Evolutionary conservation across 2,797 vertebrate species (phyloP).

Genomic region (Mionectes olivaceus): DNA sequence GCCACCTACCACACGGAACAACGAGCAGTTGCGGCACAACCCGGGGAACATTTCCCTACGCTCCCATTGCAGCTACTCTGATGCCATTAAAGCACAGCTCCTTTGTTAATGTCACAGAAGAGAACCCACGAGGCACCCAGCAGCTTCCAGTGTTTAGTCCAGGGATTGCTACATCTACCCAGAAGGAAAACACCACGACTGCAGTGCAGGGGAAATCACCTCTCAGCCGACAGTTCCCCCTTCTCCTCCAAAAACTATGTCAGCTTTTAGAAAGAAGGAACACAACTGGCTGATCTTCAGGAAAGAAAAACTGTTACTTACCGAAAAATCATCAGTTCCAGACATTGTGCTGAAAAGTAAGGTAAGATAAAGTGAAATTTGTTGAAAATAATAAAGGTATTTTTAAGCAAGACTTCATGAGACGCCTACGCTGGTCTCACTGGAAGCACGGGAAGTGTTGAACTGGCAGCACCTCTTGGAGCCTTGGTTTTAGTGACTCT

Average conservation of each 20-base stretch:
- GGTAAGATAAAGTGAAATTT: conserved; percentile 60
- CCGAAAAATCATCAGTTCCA: conserved; percentile 84
- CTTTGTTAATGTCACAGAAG: not conserved
- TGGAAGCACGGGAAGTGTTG: not conserved
- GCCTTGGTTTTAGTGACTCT: not conserved
- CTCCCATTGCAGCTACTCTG: not conserved
- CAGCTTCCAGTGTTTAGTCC: not conserved
- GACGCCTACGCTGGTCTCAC: not conserved
- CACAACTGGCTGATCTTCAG: not conserved
- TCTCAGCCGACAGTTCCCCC: not conserved
- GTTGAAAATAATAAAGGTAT: conserved; percentile 38
- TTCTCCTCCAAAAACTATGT: not conserved
- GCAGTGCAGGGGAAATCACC: not conserved
- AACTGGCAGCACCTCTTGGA: not conserved
- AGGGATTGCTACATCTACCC: not conserved
- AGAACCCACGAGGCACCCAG: not conserved
- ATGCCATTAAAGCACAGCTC: not conserved
- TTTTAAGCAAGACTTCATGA: not conserved
- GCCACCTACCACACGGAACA: not conserved
- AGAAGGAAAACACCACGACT: not conserved
- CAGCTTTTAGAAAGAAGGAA: not conserved
- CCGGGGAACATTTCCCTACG: not conserved
- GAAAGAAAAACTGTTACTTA: conserved; percentile 76
- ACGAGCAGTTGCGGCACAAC: not conserved
- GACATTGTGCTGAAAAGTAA: conserved; percentile 83